These are phyloP conservation scores for Xanthostigma xanthostigma DNA, from an alignment of 2,888 invertebrate species.

Conservation along the genomic window DNA sequence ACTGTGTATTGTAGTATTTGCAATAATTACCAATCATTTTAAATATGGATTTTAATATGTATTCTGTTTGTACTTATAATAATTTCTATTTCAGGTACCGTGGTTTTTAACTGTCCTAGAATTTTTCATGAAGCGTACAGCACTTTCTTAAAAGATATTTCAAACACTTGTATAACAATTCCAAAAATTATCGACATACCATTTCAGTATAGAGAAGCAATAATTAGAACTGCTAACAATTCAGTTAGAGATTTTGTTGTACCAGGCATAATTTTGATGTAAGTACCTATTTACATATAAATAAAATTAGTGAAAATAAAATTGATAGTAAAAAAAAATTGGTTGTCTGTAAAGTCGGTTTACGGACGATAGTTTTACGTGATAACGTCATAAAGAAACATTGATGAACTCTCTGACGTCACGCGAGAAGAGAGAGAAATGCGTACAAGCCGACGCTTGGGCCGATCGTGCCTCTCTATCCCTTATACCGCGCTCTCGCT, in stretches of 20 bases:
- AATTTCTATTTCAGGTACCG: slow-evolving; percentile 69
- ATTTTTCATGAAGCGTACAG: slow-evolving; percentile 76
- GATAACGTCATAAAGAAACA: too few species aligned
- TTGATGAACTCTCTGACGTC: too few species aligned
- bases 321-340: too few species aligned
- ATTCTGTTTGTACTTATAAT: slow-evolving; percentile 1
- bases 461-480: too few species aligned
- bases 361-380: too few species aligned
- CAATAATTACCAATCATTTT: too few species aligned
- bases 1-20: too few species aligned
- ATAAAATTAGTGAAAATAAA: too few species aligned
- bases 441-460: too few species aligned
- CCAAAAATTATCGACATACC: slow-evolving; percentile 78
- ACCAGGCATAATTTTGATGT: slow-evolving; percentile 89
- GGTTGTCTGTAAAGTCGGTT: too few species aligned
- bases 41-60: background rate
- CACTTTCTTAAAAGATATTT: slow-evolving; percentile 62
- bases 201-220: slow-evolving; percentile 79
- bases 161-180: slow-evolving; percentile 64
- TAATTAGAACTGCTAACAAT: slow-evolving; percentile 76
- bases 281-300: slow-evolving; percentile 26
- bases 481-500: too few species aligned
- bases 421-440: too few species aligned
- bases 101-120: slow-evolving; percentile 74
- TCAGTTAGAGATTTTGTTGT: slow-evolving; percentile 96